Evolutionary conservation across 2,797 vertebrate species (phyloP).

Genomic region (Aratinga solstitialis): DNA sequence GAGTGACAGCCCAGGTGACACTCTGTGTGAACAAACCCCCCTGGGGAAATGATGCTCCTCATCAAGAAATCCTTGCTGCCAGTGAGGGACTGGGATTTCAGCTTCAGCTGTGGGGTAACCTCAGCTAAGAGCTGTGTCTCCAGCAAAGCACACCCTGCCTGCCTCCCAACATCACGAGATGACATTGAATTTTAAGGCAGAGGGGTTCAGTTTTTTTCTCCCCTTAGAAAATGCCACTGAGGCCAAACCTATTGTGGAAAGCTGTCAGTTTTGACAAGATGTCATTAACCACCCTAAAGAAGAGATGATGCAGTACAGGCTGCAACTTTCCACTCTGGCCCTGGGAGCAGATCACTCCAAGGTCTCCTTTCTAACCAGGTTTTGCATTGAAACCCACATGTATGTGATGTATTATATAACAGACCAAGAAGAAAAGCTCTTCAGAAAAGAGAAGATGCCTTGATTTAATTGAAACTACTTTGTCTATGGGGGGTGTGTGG

Average conservation of each 20-base stretch:
- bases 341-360: rapidly evolving
- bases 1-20: background rate
- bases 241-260: rapidly evolving
- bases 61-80: background rate
- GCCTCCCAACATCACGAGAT: rapidly evolving
- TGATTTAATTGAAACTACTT: background rate
- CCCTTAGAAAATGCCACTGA: background rate
- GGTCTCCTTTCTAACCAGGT: background rate
- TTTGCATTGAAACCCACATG: background rate
- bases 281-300: background rate
- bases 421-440: background rate
- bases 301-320: background rate
- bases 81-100: background rate
- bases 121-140: background rate
- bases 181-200: background rate
- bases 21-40: rapidly evolving
- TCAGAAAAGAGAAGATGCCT: background rate
- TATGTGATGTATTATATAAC: background rate
- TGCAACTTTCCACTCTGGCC: background rate
- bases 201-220: background rate
- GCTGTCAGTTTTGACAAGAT: background rate
- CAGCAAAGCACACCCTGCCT: background rate
- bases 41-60: background rate
- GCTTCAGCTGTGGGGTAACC: background rate
- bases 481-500: background rate